A percentile compares a stretch with the other conserved stretches of the same genome.
Evolutionary conservation across 2,888 invertebrate species (phyloP).

Genomic region (Dryocosmus kuriphilus): DNA sequence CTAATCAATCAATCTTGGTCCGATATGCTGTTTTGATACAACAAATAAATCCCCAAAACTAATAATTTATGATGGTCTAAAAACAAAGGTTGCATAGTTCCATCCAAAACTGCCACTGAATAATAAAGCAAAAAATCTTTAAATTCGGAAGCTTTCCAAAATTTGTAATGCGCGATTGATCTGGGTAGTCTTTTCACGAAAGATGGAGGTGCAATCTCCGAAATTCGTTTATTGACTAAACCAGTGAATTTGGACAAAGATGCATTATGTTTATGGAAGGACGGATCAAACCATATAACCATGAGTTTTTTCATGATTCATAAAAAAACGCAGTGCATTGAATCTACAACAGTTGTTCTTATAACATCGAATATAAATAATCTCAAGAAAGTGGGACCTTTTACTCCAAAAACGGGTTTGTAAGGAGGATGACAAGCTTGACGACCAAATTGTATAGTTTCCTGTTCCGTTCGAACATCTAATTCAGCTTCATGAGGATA

Average conservation of each 20-base stretch:
- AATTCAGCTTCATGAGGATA: too few species aligned
- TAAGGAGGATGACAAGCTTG: too few species aligned
- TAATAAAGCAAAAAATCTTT: slow-evolving; percentile 55
- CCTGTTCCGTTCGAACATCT: too few species aligned
- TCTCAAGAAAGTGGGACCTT: slow-evolving; percentile 48
- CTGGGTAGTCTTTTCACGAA: too few species aligned
- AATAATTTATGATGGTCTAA: slow-evolving; percentile 55
- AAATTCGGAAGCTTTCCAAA: slow-evolving; percentile 58
- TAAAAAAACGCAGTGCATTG: slow-evolving; percentile 54
- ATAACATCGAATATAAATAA: slow-evolving; percentile 48
- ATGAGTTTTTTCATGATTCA: slow-evolving; percentile 50
- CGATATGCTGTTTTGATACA: slow-evolving; percentile 51
- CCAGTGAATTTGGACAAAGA: neutral
- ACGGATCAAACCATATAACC: slow-evolving; percentile 47
- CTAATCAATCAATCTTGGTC: slow-evolving; percentile 42
- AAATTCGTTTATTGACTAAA: too few species aligned
- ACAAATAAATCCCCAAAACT: slow-evolving; percentile 51
- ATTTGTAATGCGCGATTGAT: slow-evolving; percentile 46
- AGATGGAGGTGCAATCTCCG: too few species aligned
- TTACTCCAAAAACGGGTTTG: slow-evolving; percentile 43
- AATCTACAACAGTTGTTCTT: slow-evolving; percentile 48
- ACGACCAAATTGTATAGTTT: too few species aligned
- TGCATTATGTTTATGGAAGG: neutral
- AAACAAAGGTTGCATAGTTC: slow-evolving; percentile 51
- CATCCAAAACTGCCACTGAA: slow-evolving; percentile 53